A percentile compares a stretch with the other conserved stretches of the same genome.
Evolutionary conservation across 2,113 vertebrate species (phyloP).

Genomic region (Macroglossus sobrinus): DNA sequence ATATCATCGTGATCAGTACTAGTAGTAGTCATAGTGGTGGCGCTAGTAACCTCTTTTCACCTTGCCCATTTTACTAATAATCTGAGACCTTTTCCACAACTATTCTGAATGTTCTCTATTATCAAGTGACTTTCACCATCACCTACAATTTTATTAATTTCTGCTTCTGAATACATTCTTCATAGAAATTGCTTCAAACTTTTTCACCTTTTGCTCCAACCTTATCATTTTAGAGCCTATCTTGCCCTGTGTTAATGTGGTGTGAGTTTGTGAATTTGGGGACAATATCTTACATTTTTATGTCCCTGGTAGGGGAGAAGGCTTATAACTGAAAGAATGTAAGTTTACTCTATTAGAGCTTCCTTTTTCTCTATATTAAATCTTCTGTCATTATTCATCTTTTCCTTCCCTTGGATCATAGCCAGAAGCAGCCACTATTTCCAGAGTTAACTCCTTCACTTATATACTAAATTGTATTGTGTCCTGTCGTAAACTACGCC

Average conservation of each 20-base stretch:
- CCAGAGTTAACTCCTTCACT: background rate
- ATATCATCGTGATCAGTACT: background rate
- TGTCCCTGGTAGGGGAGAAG: background rate
- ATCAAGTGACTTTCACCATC: background rate
- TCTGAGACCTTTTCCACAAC: background rate
- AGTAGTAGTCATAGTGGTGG: background rate
- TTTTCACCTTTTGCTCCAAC: background rate
- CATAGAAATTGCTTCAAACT: background rate
- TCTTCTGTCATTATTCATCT: background rate
- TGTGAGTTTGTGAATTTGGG: background rate
- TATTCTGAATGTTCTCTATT: background rate
- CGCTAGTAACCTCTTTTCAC: background rate
- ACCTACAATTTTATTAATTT: background rate
- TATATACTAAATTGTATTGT: background rate
- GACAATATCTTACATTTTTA: background rate
- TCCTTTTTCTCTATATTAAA: background rate
- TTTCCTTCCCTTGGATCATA: background rate
- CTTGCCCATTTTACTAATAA: background rate
- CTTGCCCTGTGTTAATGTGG: background rate
- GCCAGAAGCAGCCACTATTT: background rate
- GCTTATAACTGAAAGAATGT: background rate
- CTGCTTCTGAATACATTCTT: background rate
- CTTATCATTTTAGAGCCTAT: background rate
- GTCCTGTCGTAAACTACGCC: background rate
- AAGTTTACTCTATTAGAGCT: background rate